Evolutionary conservation across 2,797 vertebrate genomes (phyloP), one percentile per base, ranked within the genome.

Genomic region (Odontamblyopus lacepedii): DNA sequence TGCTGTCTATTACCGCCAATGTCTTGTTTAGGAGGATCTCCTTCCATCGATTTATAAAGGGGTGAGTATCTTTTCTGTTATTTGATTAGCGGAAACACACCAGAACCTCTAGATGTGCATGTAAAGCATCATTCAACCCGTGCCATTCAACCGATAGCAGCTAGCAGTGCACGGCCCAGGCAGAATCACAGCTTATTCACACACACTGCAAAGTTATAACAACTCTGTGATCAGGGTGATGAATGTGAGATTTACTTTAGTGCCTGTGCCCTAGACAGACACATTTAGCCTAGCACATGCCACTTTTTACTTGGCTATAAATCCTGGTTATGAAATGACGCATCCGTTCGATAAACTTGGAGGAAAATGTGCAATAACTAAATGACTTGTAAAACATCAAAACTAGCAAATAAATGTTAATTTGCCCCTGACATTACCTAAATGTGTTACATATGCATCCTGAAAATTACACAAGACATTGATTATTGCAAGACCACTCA

Each of bases 21-120:
- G n/a, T 68, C 57, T 63, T 16, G 41, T 51, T 61, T 65, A 75
- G 73, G 74, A 75, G 63, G 27, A 69, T 76, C 79, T 72, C 18
- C 60, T 51, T 70, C 67, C 57, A 55, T 27, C 29, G 63, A 60
- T 82, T 78, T 53, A 61, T 68, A 63, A 76, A 71, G 80, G 84
- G 91, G 91, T 92, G 91, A 78, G 60, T 73, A 75, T 80, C 7
- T 4, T 41, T 2, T n/a, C 0, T 23, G 12, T 15, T 70, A 2
- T 55, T 2, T 59, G 32, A 60, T 29, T 30, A 19, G 23, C 7
- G 6, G 26, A 9, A 50, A 18, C 13, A 29, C 15, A 29, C 9
- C 13, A 19, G 26, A 51, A 18, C 48, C 6, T 13, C 5, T 12
- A 56, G 19, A 30, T 59, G 32, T 0, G 19, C 53, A 23, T 18